These are phyloP conservation scores for Ormyrus nitidulus DNA, from an alignment of 2,888 invertebrate genomes.

Conservation along the genomic window DNA sequence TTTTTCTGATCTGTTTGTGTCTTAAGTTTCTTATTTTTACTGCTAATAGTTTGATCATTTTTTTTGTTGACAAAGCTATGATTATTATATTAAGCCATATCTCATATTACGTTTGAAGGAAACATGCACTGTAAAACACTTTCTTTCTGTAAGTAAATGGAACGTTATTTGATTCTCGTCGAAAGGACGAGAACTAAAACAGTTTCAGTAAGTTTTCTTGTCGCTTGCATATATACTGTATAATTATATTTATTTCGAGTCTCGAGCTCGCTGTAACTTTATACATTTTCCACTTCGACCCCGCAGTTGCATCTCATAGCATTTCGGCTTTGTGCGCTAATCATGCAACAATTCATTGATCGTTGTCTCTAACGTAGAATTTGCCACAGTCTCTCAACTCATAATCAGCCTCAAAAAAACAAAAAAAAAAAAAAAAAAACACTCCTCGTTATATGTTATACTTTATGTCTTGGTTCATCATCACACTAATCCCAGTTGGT, in stretches of 20 bases:
- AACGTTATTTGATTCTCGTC: background rate
- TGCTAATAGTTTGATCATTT: too few relatives aligned
- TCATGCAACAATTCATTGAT: slow-evolving; percentile 21
- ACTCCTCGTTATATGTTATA: too few relatives aligned
- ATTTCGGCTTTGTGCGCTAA: slow-evolving; percentile 40
- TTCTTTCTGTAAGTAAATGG: background rate
- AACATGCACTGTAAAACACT: slow-evolving; percentile 26
- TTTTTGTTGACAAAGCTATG: background rate
- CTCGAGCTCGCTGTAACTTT: slow-evolving; percentile 28
- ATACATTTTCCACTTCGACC: slow-evolving; percentile 19
- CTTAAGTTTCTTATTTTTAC: too few relatives aligned
- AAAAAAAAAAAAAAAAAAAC: too few relatives aligned
- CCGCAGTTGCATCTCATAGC: slow-evolving; percentile 38
- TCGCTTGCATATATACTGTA: slow-evolving; percentile 48
- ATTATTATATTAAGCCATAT: background rate
- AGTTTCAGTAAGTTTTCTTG: slow-evolving; percentile 19
- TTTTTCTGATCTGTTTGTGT: too few relatives aligned
- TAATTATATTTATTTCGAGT: slow-evolving; percentile 25
- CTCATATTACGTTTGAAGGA: background rate
- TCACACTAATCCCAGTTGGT: background rate
- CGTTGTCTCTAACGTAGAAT: slow-evolving; percentile 33
- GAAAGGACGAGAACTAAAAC: slow-evolving; percentile 4
- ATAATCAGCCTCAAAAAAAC: slow-evolving; percentile 1
- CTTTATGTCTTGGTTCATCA: slow-evolving; percentile 10
- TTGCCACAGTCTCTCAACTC: background rate